A percentile compares a stretch with the other conserved stretches of the same genome.
These are phyloP conservation scores for Pangasius sanitwongsei DNA, from an alignment of 2,797 vertebrate genomes.

Conservation along the genomic window DNA sequence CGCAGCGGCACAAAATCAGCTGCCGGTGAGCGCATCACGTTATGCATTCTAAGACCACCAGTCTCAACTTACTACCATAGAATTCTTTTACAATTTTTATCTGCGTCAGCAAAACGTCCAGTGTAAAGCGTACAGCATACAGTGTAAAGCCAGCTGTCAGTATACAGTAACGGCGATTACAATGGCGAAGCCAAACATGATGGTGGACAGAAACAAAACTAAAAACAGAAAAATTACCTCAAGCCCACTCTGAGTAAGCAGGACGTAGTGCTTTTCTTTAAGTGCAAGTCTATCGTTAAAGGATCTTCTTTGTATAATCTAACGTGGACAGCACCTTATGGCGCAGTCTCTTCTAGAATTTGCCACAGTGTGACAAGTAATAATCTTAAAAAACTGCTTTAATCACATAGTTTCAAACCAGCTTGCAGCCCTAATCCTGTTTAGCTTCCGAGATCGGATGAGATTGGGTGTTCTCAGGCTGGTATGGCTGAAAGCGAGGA, in stretches of 20 bases:
- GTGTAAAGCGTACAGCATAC: too few relatives aligned
- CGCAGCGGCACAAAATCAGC: background rate
- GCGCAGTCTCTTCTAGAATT: background rate
- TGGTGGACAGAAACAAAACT: background rate
- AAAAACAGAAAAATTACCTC: background rate
- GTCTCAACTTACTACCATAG: background rate
- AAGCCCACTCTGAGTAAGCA: background rate
- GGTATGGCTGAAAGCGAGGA: background rate
- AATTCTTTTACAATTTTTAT: background rate
- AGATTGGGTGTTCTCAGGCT: background rate
- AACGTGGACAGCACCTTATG: background rate
- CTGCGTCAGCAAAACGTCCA: background rate
- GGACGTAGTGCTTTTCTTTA: background rate
- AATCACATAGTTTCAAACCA: background rate
- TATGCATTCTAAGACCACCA: background rate
- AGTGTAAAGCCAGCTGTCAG: background rate
- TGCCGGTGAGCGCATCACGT: background rate
- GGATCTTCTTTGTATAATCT: background rate
- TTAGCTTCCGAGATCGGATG: background rate
- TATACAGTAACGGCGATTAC: background rate
- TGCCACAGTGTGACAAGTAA: background rate
- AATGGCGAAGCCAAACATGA: background rate
- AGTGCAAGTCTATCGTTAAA: background rate
- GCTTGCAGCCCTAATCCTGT: background rate
- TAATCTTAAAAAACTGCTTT: background rate